Evolutionary conservation across 2,113 vertebrate species (phyloP), one percentile per base, ranked within the genome.

Genomic region (Coregonus clupeaformis): DNA sequence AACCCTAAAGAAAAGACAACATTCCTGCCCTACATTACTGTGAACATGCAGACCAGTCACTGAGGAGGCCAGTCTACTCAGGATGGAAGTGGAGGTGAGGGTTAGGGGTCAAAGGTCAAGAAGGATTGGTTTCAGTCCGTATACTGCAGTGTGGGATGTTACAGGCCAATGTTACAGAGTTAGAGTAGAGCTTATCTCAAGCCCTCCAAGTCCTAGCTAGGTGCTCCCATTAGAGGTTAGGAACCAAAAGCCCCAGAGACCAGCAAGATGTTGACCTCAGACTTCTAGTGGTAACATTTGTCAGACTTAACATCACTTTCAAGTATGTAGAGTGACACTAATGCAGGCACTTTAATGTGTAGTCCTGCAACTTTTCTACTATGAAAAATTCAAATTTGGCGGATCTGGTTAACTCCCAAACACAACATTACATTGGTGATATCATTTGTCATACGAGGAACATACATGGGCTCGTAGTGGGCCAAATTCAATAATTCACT

Each of bases 301-400:
- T 27, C 47, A 49, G 47, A 14, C 47, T 13, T 12, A 49, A 49
- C 14, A 49, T 36, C 68, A 69, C 59, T 72, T 45, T 63, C 0
- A 72, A 42, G 20, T 36, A 72, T 72, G 30, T 36, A 20, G n/a
- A 60, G 70, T 72, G 57, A 72, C 70, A 72, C 57, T 72, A 72
- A 72, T 25, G 70, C 45, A 2, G 69, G 45, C 18, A 1, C 14
- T 25, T 71, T 25, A 70, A 16, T 49, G 47, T 36, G 32, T 9
- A 16, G 47, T 16, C 47, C 68, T 70, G 45, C 47, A 16, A 5
- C 7, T n/a, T 42, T 14, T 6, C 30, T 29, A 65, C 25, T 29
- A 5, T 59, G 55, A 14, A 47, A 72, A 72, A 64, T 13, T 72
- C 3, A 16, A 62, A n/a, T 72, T 42, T 60, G 69, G 20, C 30